Evolutionary conservation across 2,888 invertebrate genomes (phyloP), one percentile per base, ranked within the genome.

Genomic region (Nomada fabriciana): DNA sequence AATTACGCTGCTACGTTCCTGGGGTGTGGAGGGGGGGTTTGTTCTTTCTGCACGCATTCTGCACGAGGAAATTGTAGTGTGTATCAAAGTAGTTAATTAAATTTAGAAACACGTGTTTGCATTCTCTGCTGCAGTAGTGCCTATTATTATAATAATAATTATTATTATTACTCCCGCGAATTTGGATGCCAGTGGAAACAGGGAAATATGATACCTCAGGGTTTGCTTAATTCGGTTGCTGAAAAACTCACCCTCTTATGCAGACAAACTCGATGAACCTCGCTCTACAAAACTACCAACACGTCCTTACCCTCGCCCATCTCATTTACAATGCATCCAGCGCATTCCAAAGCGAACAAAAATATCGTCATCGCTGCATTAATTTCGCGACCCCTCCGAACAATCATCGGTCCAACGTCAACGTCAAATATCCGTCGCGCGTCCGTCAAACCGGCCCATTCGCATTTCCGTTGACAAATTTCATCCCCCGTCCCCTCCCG

Each of bases 381-480:
- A n/a, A 60, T 13, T 57, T 25, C 43, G 57, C 55, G 2, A 7
- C 55, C 59, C 2, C 47, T 2, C 29, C 42, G 53, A 47, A 47
- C 57, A 59, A 69, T 59, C 69, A 18, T 55, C 55, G 55, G 20
- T 68, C 57, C 57, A n/a, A n/a, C n/a, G 36, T 43, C 25, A 69
- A 47, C 25, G 11, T 36, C 36, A 36, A 36, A 36, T 36, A 36
- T 36, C 36, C 36, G 36, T 36, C 36, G 9, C 36, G 36, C 36
- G 7, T 47, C 57, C 65, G 13, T 69, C 67, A 10, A 36, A 29
- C 9, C 59, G 20, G 10, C 59, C 59, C n/a, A n/a, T 29, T 53
- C 52, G 18, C 65, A 7, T 52, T 3, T 5, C 15, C n/a, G n/a
- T 25, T 0, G 25, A 36, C 59, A 15, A 70, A 60, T 60, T 47